Conservation (phyloP, 1,140 invertebrate species). For the Micrasema minimum region DNA sequence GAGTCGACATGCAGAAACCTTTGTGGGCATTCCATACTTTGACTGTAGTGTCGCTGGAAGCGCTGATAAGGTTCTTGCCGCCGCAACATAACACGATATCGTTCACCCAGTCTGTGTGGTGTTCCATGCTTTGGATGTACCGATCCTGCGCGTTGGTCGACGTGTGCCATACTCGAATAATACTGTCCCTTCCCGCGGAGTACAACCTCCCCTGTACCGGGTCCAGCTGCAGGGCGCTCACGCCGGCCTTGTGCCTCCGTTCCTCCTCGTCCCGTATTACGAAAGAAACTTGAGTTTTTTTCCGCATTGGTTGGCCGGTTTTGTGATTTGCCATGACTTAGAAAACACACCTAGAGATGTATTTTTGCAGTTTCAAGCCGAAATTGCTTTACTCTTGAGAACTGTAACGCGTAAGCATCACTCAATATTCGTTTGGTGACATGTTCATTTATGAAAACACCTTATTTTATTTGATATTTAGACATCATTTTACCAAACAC, state of each 20-base stretch:
- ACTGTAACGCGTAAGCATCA: constrained; percentile 2
- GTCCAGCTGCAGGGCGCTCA: constrained; percentile 96
- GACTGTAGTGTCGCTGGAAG: constrained; percentile 98
- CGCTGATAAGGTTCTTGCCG: constrained; percentile 97
- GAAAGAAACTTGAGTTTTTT: constrained; percentile 89
- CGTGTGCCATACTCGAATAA: constrained; percentile 97
- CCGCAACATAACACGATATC: constrained; percentile 98
- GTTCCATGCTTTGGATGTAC: constrained; percentile 95
- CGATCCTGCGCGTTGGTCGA: constrained; percentile 68
- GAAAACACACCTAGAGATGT: neutral
- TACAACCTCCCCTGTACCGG: constrained; percentile 88
- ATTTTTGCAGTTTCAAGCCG: neutral
- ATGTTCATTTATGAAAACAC: constrained; percentile 23
- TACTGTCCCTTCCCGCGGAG: constrained; percentile 97
- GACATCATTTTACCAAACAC: constrained; percentile 18
- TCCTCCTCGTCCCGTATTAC: constrained; percentile 98
- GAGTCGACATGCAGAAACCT: constrained; percentile 98
- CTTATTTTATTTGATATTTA: neutral
- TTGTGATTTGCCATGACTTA: constrained; percentile 50
- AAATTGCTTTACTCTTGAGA: neutral
- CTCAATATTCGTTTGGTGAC: constrained; percentile 5
- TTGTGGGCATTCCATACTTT: constrained; percentile 99
- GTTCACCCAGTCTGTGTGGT: constrained; percentile 99
- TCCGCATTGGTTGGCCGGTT: constrained; percentile 58
- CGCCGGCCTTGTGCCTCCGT: constrained; percentile 91